Evolutionary conservation across 2,888 invertebrate species (phyloP), one percentile per base, ranked within the genome.

Genomic region (Drosophila mayaguana): DNA sequence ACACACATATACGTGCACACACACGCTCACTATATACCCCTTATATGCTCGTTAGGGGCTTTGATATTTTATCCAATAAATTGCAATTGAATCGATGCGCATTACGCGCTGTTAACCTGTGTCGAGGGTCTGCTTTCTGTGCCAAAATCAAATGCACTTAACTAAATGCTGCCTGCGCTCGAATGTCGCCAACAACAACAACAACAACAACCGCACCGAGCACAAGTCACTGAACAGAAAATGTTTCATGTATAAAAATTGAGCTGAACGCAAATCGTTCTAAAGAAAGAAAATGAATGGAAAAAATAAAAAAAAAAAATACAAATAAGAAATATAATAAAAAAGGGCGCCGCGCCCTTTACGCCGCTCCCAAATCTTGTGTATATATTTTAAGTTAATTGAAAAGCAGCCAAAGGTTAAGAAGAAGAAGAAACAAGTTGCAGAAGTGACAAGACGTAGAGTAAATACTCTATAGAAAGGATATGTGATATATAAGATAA

Each of bases 91-190:
- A 62, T 62, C 69, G 63, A 32, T 55, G 50, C 77, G 60, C 73
- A 77, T 81, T 71, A 74, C 76, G 74, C 67, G 77, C 64, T 69
- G 81, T 71, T 83, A 73, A 77, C 70, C 68, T 76, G 72, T 70
- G 75, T 63, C 74, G 59, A 42, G 74, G 74, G 76, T 63, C 71
- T 54, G 12, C 50, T 62, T 70, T 72, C 56, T 63, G 38, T 50
- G 45, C 63, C 48, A 28, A 85, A 83, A 88, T 88, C 86, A 88
- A 86, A 86, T 77, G 86, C 86, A 86, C 86, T 86, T 86, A 86
- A 81, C 83, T 78, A 82, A 88, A 88, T 76, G 78, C 74, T 73
- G 64, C 68, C 74, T 70, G 64, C 70, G 53, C 80, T 56, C 40
- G 68, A 65, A 76, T 64, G 81, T 73, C 73, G 78, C 75, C 85